Evolutionary conservation across 2,888 invertebrate species (phyloP), one percentile per base, ranked within the genome.

Genomic region (Pristionchus fissidentatus): DNA sequence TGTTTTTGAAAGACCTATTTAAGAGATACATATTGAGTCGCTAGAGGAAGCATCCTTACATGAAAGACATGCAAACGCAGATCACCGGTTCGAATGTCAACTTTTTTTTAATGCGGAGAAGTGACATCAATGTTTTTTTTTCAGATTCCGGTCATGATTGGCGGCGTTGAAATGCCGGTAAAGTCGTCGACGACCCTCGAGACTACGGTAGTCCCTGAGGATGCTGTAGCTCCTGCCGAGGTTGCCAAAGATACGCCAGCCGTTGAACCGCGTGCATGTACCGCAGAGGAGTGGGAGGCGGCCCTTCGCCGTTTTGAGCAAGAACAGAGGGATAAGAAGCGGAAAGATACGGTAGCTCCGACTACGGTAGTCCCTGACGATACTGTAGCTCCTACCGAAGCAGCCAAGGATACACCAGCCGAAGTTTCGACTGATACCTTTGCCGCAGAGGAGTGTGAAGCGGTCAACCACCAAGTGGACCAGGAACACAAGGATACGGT

Each of bases 1-100:
- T 35, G 35, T 83, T 85, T 26, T 43, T 35, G 0, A 83, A 85
- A 22, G 41, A 41, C 3, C 43, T 70, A 70, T n/a, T 43, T 26
- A 26, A 70, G 2, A 43, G 52, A 43, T 26, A 8, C 0, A 10
- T 26, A 43, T n/a, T n/a, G n/a, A n/a, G n/a, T n/a, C n/a, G n/a
- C n/a, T n/a, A n/a, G n/a, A n/a, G n/a, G n/a, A n/a, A n/a, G n/a
- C n/a, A n/a, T n/a, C n/a, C n/a, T n/a, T n/a, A n/a, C n/a, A n/a
- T n/a, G n/a, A n/a, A n/a, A n/a, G n/a, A n/a, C n/a, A n/a, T n/a
- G n/a, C n/a, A n/a, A n/a, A n/a, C n/a, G n/a, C n/a, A n/a, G n/a
- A n/a, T n/a, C n/a, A n/a, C n/a, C n/a, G n/a, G n/a, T n/a, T n/a
- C n/a, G n/a, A n/a, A n/a, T n/a, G n/a, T n/a, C n/a, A n/a, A n/a